phyloP scores from a whole-genome alignment of 2,113 vertebrate genomes.

The Sturnira hondurensis region DNA sequence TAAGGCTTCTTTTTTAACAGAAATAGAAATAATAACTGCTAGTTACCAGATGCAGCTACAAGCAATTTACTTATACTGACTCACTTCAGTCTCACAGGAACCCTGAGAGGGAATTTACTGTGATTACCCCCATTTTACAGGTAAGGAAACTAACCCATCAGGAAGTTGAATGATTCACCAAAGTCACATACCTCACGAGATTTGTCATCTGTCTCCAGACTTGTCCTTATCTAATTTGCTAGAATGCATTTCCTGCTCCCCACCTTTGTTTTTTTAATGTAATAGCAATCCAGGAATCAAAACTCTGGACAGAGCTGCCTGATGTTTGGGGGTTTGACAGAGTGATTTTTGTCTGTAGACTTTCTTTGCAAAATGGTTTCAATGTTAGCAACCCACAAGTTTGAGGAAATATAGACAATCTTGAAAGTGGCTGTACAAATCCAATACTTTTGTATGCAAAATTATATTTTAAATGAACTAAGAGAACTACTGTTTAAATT shows the following conservation, averaged over 20 bases:
- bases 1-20: background rate
- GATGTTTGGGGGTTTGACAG: background rate
- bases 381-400: background rate
- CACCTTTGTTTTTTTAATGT: background rate
- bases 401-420: background rate
- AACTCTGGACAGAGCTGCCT: background rate
- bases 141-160: background rate
- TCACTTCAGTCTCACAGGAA: background rate
- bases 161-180: background rate
- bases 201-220: background rate
- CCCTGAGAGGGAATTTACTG: background rate
- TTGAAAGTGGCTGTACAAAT: background rate
- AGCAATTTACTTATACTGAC: background rate
- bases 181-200: background rate
- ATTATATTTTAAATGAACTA: conserved; percentile 17
- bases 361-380: background rate
- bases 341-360: background rate
- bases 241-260: background rate
- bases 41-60: background rate
- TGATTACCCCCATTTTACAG: background rate
- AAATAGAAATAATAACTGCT: background rate
- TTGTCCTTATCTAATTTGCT: background rate
- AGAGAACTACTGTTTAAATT: background rate
- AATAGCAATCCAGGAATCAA: background rate
- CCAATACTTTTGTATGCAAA: background rate